Conservation (phyloP, 2,888 invertebrate genomes). For the Agelastica alni region DNA sequence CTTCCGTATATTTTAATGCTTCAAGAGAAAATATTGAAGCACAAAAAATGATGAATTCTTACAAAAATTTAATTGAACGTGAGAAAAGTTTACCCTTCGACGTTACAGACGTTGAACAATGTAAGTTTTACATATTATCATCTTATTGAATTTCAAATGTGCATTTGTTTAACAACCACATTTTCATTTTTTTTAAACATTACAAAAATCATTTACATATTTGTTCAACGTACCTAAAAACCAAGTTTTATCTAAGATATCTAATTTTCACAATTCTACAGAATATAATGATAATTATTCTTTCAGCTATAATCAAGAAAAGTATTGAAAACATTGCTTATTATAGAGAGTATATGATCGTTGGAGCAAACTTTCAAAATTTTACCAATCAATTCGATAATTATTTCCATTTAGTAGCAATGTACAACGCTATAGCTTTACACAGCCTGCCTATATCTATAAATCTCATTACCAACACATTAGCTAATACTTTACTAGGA, state of each 20-base stretch:
- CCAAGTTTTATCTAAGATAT: too few relatives aligned
- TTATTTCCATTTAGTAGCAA: conserved; percentile 43
- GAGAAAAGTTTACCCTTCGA: conserved; percentile 37
- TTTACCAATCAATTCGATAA: conserved; percentile 38
- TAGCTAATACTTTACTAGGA: conserved; percentile 52
- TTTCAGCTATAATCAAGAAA: conserved; percentile 53
- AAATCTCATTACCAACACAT: conserved; percentile 58
- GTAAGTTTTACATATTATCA: conserved; percentile 20
- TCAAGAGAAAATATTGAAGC: conserved; percentile 12
- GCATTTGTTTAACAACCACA: too few relatives aligned
- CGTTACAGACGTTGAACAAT: conserved; percentile 34
- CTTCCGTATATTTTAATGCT: conserved; percentile 46
- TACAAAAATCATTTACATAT: too few relatives aligned
- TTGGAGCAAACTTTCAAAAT: conserved; percentile 60
- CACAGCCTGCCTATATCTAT: conserved; percentile 61
- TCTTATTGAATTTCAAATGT: too few relatives aligned
- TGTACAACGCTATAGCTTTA: conserved; percentile 58
- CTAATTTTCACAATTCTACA: too few relatives aligned
- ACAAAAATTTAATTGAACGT: conserved; percentile 33
- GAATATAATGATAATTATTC: too few relatives aligned
- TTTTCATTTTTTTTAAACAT: too few relatives aligned
- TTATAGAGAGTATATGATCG: conserved; percentile 57
- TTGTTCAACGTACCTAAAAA: too few relatives aligned
- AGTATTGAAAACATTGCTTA: conserved; percentile 54
- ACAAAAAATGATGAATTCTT: conserved; percentile 35